These are phyloP conservation scores for Amazona ochrocephala DNA, from an alignment of 2,797 vertebrate species.

Conservation along the genomic window DNA sequence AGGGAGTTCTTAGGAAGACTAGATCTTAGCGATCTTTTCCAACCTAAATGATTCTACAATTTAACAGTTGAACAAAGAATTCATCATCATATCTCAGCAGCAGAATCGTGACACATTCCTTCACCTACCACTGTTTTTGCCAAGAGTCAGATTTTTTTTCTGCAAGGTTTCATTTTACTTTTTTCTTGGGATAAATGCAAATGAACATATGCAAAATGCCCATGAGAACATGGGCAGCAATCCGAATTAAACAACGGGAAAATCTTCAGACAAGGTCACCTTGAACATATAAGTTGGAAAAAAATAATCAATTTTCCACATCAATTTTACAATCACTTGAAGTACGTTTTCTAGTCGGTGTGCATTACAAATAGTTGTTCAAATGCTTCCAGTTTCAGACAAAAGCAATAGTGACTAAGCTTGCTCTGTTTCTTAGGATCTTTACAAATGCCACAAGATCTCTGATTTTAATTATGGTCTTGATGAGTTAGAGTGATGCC, in stretches of 20 bases:
- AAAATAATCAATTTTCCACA: background rate
- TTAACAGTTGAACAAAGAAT: background rate
- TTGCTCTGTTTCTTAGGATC: background rate
- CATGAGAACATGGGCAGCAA: background rate
- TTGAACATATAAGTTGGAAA: fast-evolving
- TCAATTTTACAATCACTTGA: background rate
- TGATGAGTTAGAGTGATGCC: background rate
- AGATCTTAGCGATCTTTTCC: background rate
- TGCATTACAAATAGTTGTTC: background rate
- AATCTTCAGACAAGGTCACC: background rate
- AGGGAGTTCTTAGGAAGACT: background rate
- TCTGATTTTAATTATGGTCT: background rate
- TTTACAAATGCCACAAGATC: background rate
- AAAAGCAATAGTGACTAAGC: background rate
- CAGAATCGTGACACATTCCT: background rate
- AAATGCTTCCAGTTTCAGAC: background rate
- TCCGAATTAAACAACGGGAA: background rate
- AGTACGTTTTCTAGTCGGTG: background rate
- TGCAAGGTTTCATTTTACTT: background rate
- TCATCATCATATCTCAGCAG: background rate
- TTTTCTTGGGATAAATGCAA: background rate
- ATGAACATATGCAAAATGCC: background rate
- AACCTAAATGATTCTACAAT: background rate
- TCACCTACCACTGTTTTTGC: background rate
- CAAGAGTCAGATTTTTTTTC: background rate